Percentiles rank a stretch among this genome's conserved stretches.
phyloP scores from a whole-genome alignment of 2,888 invertebrate species.

The Pristionchus entomophagus region DNA sequence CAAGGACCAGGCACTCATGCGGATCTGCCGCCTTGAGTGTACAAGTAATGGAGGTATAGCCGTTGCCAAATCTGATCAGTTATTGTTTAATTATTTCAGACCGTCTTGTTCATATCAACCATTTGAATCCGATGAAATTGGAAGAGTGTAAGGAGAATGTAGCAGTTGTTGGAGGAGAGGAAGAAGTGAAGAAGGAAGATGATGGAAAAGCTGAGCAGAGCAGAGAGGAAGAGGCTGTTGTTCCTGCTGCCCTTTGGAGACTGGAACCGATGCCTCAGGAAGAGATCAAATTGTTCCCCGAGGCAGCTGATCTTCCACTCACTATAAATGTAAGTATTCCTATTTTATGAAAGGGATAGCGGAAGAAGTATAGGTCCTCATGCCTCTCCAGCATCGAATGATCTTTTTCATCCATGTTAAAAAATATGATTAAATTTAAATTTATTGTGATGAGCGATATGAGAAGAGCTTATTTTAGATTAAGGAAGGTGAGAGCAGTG shows the following conservation, averaged over 20 bases:
- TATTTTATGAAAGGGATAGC: too few relatives aligned
- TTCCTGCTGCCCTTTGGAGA: neutral
- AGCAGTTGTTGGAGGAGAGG: too few relatives aligned
- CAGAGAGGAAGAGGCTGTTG: neutral
- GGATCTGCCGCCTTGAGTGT: neutral
- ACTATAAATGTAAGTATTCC: too few relatives aligned
- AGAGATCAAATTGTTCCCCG: neutral
- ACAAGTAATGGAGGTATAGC: neutral
- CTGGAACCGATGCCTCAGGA: neutral
- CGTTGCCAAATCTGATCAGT: neutral
- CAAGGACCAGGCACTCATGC: neutral
- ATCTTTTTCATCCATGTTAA: neutral
- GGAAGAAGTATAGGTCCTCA: too few relatives aligned
- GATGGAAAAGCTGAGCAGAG: neutral
- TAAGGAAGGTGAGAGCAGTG: neutral
- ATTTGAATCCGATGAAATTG: neutral
- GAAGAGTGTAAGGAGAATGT: too few relatives aligned
- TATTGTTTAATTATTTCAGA: neutral
- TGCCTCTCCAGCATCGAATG: too few relatives aligned
- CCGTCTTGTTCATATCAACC: neutral
- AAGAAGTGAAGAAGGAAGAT: neutral
- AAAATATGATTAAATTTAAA: too few relatives aligned
- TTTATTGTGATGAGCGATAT: too few relatives aligned
- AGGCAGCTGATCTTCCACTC: neutral
- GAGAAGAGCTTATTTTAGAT: neutral